Evolutionary conservation across 2,797 vertebrate genomes (phyloP).

Genomic region (Macropodus opercularis): DNA sequence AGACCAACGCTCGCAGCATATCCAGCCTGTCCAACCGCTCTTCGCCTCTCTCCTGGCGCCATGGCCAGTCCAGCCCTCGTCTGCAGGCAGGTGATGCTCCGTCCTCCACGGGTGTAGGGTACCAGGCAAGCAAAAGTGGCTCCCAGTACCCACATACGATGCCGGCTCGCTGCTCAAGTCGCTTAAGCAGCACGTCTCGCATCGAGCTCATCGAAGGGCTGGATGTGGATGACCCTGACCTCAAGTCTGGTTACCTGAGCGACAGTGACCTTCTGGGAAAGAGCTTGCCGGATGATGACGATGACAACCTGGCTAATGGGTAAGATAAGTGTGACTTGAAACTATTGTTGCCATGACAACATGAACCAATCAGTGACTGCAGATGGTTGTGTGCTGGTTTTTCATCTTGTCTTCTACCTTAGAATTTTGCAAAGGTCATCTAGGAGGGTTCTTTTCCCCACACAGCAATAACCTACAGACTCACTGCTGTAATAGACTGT

Average conservation of each 20-base stretch:
- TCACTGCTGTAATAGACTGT: not conserved
- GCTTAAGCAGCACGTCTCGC: conserved; percentile 91
- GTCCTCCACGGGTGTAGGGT: conserved; percentile 86
- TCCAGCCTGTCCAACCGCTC: conserved; percentile 98
- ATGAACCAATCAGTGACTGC: conserved; percentile 1
- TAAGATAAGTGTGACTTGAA: conserved; percentile 67
- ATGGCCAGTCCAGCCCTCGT: conserved; percentile 94
- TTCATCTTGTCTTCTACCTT: conserved; percentile 17
- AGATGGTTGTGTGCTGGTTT: not conserved
- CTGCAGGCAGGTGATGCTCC: conserved; percentile 96
- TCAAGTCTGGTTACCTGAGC: conserved; percentile 95
- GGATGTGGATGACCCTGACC: conserved; percentile 85
- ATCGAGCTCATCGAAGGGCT: conserved; percentile 91
- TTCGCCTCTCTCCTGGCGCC: conserved; percentile 96
- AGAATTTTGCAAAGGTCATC: conserved; percentile 38
- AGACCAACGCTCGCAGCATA: conserved; percentile 92
- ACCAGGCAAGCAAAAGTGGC: conserved; percentile 78
- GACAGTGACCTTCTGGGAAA: conserved; percentile 94
- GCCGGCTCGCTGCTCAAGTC: conserved; percentile 93
- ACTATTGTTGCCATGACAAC: conserved; percentile 35
- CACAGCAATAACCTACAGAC: not conserved
- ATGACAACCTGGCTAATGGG: conserved; percentile 95
- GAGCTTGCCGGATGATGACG: conserved; percentile 91
- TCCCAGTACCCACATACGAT: conserved; percentile 93
- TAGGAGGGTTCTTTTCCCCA: conserved; percentile 9